A percentile compares a stretch with the other conserved stretches of the same genome.
Conservation (phyloP, 2,797 vertebrate genomes). For the Anguilla anguilla region DNA sequence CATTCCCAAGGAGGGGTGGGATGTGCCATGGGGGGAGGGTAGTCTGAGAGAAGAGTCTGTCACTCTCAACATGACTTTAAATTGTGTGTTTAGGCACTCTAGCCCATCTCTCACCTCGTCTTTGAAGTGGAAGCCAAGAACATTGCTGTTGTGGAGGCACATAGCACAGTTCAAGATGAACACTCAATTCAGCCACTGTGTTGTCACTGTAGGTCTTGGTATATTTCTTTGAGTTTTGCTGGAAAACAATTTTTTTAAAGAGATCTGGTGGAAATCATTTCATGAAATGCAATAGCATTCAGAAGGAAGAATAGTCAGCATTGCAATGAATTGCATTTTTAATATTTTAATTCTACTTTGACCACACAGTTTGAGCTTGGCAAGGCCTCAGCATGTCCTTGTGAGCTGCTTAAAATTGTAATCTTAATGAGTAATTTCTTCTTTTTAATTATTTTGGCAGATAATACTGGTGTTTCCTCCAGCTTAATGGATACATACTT, state of each 20-base stretch:
- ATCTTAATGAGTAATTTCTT: not conserved
- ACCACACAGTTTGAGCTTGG: not conserved
- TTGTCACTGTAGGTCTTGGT: not conserved
- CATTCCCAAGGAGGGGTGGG: not conserved
- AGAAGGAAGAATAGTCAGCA: not conserved
- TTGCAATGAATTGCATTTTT: not conserved
- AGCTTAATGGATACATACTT: not conserved
- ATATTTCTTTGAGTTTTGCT: not conserved
- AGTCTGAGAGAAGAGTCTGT: not conserved
- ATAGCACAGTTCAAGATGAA: constrained; percentile 21
- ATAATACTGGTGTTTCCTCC: not conserved
- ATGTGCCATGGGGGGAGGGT: not conserved
- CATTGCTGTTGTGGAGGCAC: not conserved
- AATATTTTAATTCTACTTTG: not conserved
- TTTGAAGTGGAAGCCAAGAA: constrained; percentile 30
- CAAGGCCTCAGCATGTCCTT: not conserved
- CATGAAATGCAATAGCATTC: not conserved
- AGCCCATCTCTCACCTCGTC: not conserved
- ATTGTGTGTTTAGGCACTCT: constrained; percentile 21
- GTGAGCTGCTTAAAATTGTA: not conserved
- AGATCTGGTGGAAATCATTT: not conserved
- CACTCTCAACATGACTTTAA: constrained; percentile 22
- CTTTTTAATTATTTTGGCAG: not conserved
- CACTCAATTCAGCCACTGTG: not conserved
- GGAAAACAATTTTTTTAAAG: not conserved